Conservation (phyloP, 2,797 vertebrate genomes). For the Fundulus diaphanus region DNA sequence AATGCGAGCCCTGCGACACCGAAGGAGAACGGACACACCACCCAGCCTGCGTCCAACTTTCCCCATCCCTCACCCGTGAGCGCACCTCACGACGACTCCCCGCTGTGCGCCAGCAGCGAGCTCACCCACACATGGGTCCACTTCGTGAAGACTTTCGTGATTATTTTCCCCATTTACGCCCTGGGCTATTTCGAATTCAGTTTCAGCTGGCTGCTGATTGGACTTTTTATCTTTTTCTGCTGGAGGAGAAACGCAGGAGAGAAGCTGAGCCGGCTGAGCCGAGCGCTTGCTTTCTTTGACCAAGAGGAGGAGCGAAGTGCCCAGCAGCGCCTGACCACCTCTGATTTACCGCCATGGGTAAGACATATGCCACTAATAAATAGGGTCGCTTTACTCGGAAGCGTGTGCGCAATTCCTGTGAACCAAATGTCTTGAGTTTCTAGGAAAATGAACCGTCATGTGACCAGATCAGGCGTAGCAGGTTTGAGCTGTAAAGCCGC, state of each 20-base stretch:
- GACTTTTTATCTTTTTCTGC: conserved; percentile 88
- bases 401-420: conserved; percentile 23
- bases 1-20: conserved; percentile 47
- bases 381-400: conserved; percentile 13
- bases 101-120: conserved; percentile 69
- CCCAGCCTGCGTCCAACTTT: conserved; percentile 53
- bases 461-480: conserved; percentile 57
- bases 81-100: conserved; percentile 55
- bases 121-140: conserved; percentile 86
- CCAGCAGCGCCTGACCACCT: conserved; percentile 81
- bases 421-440: conserved; percentile 55
- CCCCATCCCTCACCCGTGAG: conserved; percentile 49
- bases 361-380: conserved; percentile 61
- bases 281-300: conserved; percentile 90
- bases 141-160: conserved; percentile 90
- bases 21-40: conserved; percentile 70
- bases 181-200: conserved; percentile 95
- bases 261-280: conserved; percentile 82
- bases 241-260: conserved; percentile 85
- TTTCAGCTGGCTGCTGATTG: conserved; percentile 95
- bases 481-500: conserved; percentile 71
- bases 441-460: conserved; percentile 57
- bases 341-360: conserved; percentile 95
- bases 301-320: conserved; percentile 87
- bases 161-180: conserved; percentile 94